Evolutionary conservation across 1,140 invertebrate genomes (phyloP).

Genomic region (Caenorhabditis briggsae): DNA sequence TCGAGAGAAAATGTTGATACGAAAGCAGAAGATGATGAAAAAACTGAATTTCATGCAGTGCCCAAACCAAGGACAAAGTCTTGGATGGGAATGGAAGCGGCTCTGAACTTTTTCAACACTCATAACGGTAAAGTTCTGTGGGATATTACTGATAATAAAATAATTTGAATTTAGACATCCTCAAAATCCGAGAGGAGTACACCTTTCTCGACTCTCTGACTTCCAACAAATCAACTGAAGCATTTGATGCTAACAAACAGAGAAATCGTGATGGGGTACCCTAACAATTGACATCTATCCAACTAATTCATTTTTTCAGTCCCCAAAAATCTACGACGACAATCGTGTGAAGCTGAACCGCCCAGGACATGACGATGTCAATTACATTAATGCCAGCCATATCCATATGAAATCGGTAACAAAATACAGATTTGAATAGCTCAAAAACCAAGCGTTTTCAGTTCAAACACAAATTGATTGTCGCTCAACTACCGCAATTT

Average conservation of each 20-base stretch:
- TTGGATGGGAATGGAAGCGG: background rate
- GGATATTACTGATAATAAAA: background rate
- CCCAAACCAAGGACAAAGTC: background rate
- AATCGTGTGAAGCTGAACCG: constrained; percentile 23
- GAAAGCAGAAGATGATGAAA: background rate
- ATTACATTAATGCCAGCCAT: constrained; percentile 34
- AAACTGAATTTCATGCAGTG: background rate
- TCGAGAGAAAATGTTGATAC: background rate
- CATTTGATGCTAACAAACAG: background rate
- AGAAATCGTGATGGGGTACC: constrained; percentile 16
- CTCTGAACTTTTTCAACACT: background rate
- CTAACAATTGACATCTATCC: background rate
- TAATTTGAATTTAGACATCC: background rate
- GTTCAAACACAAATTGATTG: constrained; percentile 27
- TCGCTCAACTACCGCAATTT: constrained; percentile 20
- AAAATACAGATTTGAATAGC: background rate
- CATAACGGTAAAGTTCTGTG: background rate
- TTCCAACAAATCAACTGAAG: background rate
- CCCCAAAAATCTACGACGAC: constrained; percentile 28
- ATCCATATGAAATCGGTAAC: constrained; percentile 2
- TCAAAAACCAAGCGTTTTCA: background rate
- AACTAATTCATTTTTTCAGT: background rate
- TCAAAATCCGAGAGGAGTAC: constrained; percentile 10
- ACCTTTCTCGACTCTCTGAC: background rate
- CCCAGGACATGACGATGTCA: constrained; percentile 1